Conservation (phyloP, 2,113 vertebrate species). For the Desmodus rotundus region DNA sequence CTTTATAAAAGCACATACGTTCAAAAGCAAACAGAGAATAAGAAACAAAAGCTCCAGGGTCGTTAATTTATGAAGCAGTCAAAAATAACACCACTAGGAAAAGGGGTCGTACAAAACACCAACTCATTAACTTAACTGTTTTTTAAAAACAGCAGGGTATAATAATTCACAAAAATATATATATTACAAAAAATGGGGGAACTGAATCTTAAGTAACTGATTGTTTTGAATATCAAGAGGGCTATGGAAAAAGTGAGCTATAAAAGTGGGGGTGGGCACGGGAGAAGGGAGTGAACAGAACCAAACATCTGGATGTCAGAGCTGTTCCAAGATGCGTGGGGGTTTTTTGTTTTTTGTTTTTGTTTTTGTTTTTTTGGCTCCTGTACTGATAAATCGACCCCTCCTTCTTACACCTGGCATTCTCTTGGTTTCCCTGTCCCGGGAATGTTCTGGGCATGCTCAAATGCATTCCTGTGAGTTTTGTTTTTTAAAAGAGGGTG, state of each 20-base stretch:
- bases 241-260: constrained; percentile 63
- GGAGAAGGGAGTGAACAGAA: constrained; percentile 41
- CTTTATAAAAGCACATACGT: constrained; percentile 76
- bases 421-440: constrained; percentile 45
- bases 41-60: constrained; percentile 77
- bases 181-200: constrained; percentile 75
- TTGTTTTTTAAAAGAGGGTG: constrained; percentile 55
- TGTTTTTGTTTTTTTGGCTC: constrained; percentile 61
- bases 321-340: constrained; percentile 35
- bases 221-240: constrained; percentile 54
- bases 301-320: constrained; percentile 37
- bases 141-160: constrained; percentile 74
- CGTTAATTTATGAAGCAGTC: constrained; percentile 80
- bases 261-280: constrained; percentile 12
- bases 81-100: constrained; percentile 72
- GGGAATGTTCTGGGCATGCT: constrained; percentile 74
- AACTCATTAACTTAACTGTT: constrained; percentile 74
- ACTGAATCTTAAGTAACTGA: constrained; percentile 64
- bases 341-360: not conserved
- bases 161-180: constrained; percentile 79
- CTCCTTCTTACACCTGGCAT: constrained; percentile 47
- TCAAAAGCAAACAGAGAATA: constrained; percentile 77
- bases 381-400: constrained; percentile 38
- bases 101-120: constrained; percentile 73
- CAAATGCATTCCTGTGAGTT: constrained; percentile 61